Evolutionary conservation across 2,888 invertebrate genomes (phyloP), one percentile per base, ranked within the genome.

Genomic region (Andricus curvator): DNA sequence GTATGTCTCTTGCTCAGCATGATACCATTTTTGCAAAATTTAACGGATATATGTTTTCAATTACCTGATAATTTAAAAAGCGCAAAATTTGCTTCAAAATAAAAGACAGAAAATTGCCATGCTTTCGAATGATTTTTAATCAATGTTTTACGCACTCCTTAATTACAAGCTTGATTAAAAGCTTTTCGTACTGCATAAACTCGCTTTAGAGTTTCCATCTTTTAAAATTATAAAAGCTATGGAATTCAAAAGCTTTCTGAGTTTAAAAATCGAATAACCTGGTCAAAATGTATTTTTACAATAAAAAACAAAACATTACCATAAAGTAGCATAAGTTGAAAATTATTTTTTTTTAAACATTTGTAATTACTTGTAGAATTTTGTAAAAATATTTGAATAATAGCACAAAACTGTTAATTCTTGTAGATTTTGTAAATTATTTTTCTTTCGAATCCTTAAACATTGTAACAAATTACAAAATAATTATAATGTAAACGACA

Each of bases 1-100:
- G 33, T 77, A 62, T 41, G 68, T 70, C 15, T 68, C 79, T 77
- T n/a, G 67, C 67, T 41, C 67, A 68, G 67, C 44, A 68, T 51
- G 29, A 66, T 77, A 25, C 70, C 64, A 33, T 80, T 25, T 41
- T 48, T 48, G 17, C 48, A 17, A 48, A 4, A 41, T 41, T 41
- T 2, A n/a, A 56, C 8, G n/a, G n/a, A n/a, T 56, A 9, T 56
- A n/a, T 20, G 1, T n/a, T 56, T n/a, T 9, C 0, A 3, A 9
- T 44, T 44, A 44, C 15, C 15, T 15, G 44, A 44, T 44, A 15
- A 44, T 44, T 44, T 44, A 15, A 44, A 4, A 44, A 15, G 15
- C 15, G 44, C 4, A 9, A 56, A 56, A n/a, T 56, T 2, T 56
- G n/a, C 56, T n/a, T n/a, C 2, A 56, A n/a, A 56, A n/a, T 9